These are phyloP conservation scores for Cnemophilus loriae DNA, from an alignment of 2,113 vertebrate species.

Conservation along the genomic window DNA sequence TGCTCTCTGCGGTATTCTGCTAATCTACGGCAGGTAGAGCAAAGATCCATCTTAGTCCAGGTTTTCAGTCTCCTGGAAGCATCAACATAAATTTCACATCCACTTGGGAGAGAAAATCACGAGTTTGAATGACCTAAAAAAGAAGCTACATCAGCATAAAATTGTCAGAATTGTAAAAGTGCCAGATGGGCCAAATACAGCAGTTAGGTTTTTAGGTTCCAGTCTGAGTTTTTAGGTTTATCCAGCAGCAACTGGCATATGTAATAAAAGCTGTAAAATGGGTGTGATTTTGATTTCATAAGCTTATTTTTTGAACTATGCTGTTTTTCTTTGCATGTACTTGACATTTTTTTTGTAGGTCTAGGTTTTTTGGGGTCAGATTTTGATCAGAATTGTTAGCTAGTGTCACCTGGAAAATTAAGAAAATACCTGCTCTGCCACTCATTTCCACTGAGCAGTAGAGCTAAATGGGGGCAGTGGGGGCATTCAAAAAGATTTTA, in stretches of 20 bases:
- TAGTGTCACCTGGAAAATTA: background rate
- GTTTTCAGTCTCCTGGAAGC: conserved; percentile 66
- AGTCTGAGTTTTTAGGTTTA: background rate
- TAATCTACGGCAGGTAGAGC: conserved; percentile 71
- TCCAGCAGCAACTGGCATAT: background rate
- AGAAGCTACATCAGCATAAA: conserved; percentile 39
- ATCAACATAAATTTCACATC: conserved; percentile 71
- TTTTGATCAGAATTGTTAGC: background rate
- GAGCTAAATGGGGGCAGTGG: background rate
- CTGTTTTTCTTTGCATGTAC: background rate
- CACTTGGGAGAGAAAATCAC: conserved; percentile 16
- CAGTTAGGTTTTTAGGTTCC: background rate
- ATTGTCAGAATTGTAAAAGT: conserved; percentile 33
- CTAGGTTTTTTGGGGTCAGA: background rate
- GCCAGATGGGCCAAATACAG: background rate
- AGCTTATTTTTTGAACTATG: background rate
- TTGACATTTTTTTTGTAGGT: background rate
- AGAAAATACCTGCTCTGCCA: background rate
- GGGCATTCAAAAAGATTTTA: background rate
- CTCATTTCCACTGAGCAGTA: background rate
- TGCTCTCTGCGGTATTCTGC: conserved; percentile 57
- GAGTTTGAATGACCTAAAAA: conserved; percentile 19
- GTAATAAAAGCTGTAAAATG: background rate
- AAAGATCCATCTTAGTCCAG: conserved; percentile 68
- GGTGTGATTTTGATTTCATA: background rate